Conservation (phyloP, 2,797 vertebrate species). For the Neoniphon sammara region DNA sequence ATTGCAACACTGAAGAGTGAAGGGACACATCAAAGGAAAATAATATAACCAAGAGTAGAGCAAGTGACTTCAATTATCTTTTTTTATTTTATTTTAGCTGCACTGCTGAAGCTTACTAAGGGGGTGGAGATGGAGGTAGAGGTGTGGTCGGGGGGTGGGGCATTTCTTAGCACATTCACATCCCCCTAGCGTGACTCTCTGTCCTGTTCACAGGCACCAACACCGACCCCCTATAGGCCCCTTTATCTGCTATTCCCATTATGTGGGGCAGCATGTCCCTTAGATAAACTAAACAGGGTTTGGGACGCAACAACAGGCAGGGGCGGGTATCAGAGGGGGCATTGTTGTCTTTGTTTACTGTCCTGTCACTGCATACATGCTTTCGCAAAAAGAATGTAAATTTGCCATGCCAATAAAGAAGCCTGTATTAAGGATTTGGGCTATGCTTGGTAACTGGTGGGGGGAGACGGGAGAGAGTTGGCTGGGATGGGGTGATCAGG, state of each 20-base stretch:
- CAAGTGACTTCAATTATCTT: too few species aligned
- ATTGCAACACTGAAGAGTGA: too few species aligned
- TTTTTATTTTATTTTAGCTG: too few species aligned
- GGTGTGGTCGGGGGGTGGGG: conserved; percentile 13
- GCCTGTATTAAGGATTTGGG: conserved; percentile 14
- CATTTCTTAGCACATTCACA: conserved; percentile 34
- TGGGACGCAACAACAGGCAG: neutral
- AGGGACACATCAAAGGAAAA: too few species aligned
- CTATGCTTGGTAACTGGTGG: neutral
- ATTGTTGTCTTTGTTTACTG: conserved; percentile 42
- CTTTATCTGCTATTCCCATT: conserved; percentile 58
- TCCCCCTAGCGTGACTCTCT: conserved; percentile 66
- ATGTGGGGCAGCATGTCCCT: conserved; percentile 53
- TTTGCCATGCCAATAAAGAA: conserved; percentile 47
- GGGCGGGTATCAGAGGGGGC: conserved; percentile 16
- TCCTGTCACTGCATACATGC: conserved; percentile 20
- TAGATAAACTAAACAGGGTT: conserved; percentile 50
- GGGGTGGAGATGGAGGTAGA: too few species aligned
- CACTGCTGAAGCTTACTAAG: too few species aligned
- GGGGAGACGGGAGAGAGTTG: neutral
- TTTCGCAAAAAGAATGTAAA: conserved; percentile 43
- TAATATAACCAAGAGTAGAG: too few species aligned
- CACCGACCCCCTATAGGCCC: conserved; percentile 38
- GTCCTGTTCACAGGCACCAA: conserved; percentile 53
- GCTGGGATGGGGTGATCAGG: conserved; percentile 2